Percentiles rank a stretch among this genome's conserved stretches.
phyloP scores from a whole-genome alignment of 2,113 vertebrate genomes.

The Notarius lentiginosus region DNA sequence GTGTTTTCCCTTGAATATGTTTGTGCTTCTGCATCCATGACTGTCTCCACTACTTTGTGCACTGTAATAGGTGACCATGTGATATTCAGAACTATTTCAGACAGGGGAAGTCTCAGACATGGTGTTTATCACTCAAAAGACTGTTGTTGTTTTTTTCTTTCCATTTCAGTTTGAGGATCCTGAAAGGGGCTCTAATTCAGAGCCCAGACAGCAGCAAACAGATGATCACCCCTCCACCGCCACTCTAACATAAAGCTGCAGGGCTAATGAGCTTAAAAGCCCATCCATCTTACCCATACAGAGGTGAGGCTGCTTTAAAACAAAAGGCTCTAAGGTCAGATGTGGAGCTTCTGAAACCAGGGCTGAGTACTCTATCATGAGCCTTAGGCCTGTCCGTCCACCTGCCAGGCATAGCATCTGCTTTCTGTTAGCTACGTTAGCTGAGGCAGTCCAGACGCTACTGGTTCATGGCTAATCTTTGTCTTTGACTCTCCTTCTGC shows the following conservation, averaged over 20 bases:
- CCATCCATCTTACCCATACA: conserved; percentile 48
- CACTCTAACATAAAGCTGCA: conserved; percentile 32
- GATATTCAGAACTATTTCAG: not conserved
- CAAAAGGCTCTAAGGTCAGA: conserved; percentile 44
- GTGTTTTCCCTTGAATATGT: not conserved
- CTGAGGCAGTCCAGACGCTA: conserved; percentile 66
- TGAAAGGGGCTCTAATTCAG: conserved; percentile 46
- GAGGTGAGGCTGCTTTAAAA: conserved; percentile 41
- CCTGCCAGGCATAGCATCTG: conserved; percentile 46
- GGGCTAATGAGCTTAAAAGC: conserved; percentile 50
- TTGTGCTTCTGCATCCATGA: not conserved
- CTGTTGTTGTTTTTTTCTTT: not conserved
- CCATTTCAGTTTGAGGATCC: conserved; percentile 7
- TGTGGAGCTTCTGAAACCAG: conserved; percentile 19
- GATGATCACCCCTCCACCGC: conserved; percentile 18
- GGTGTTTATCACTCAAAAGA: not conserved
- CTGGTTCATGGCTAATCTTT: conserved; percentile 18
- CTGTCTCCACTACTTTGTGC: not conserved
- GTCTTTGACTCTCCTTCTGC: not conserved
- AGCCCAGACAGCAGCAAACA: conserved; percentile 46
- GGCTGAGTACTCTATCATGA: conserved; percentile 25
- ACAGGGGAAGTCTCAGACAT: not conserved
- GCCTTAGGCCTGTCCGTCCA: conserved; percentile 34
- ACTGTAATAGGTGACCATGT: not conserved
- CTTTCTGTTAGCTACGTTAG: conserved; percentile 45